phyloP scores from a whole-genome alignment of 2,113 vertebrate species.

The Psittacula cyanocephala region DNA sequence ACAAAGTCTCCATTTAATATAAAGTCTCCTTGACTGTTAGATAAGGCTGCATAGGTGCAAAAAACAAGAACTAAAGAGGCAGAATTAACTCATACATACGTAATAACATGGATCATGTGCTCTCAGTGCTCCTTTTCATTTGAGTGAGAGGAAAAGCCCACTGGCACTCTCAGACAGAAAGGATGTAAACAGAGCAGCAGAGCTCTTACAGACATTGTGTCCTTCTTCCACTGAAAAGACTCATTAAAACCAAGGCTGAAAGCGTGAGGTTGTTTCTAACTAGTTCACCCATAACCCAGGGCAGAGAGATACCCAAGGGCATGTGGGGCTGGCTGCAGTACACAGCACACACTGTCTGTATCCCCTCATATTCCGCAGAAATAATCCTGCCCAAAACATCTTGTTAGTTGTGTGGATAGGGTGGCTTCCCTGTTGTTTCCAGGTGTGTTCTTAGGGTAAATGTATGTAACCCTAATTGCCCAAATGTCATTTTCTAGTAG shows the following conservation, averaged over 20 bases:
- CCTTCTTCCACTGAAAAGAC: neutral
- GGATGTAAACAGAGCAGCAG: neutral
- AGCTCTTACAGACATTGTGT: neutral
- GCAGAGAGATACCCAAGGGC: neutral
- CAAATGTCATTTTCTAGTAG: neutral
- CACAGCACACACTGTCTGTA: neutral
- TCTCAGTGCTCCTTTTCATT: neutral
- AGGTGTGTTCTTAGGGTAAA: neutral
- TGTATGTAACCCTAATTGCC: neutral
- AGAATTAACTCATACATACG: conserved; percentile 54
- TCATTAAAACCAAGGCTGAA: neutral
- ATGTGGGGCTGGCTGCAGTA: neutral
- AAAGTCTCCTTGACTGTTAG: conserved; percentile 92
- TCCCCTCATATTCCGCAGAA: neutral
- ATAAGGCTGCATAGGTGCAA: conserved; percentile 82
- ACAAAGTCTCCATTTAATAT: conserved; percentile 97
- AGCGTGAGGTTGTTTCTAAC: neutral
- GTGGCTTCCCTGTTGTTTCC: neutral
- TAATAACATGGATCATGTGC: neutral
- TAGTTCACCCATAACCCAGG: neutral
- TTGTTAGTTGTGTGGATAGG: neutral
- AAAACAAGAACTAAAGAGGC: conserved; percentile 56
- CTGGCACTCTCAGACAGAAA: neutral
- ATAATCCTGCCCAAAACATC: neutral
- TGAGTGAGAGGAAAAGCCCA: neutral